Evolutionary conservation across 23 tunicate species (phyloP).

Genomic region (Halocynthia roretzi): DNA sequence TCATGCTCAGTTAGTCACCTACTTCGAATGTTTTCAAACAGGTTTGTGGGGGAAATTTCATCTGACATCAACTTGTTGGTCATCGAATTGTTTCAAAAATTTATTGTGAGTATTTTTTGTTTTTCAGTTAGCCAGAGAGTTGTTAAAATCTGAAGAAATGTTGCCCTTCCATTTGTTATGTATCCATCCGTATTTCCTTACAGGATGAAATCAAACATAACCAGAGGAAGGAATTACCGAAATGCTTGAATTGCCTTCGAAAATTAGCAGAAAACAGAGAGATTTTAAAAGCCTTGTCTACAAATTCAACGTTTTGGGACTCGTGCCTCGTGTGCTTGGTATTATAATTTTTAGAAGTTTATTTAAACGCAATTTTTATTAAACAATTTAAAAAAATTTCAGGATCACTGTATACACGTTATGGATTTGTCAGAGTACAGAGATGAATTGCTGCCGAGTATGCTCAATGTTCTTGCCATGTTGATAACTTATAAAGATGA

Average conservation of each 20-base stretch:
- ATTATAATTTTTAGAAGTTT: not conserved
- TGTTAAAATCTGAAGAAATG: not conserved
- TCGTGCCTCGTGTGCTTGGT: slow-evolving; percentile 10
- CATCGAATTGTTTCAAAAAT: slow-evolving; percentile 7
- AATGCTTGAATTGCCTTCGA: not conserved
- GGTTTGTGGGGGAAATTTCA: slow-evolving; percentile 2
- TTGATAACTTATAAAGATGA: not conserved
- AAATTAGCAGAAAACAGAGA: not conserved
- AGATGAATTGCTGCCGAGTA: slow-evolving; percentile 11
- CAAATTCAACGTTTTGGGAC: slow-evolving; percentile 8
- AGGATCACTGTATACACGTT: slow-evolving; percentile 13
- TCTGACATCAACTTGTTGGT: not conserved
- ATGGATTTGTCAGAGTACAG: slow-evolving; percentile 12
- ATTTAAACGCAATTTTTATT: too few species aligned
- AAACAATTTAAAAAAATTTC: not conserved
- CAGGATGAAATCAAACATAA: slow-evolving; percentile 29
- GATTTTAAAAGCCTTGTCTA: slow-evolving; percentile 1
- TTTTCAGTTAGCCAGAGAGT: too few species aligned
- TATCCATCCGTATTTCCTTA: not conserved
- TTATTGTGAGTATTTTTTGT: slow-evolving; percentile 9
- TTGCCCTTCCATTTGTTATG: not conserved
- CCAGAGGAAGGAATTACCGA: slow-evolving; percentile 22
- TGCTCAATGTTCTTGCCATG: slow-evolving; percentile 4
- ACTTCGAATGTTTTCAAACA: not conserved
- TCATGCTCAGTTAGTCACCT: too few species aligned